These are phyloP conservation scores for Ophthalmolycus amberensis DNA, from an alignment of 2,113 vertebrate genomes.

Conservation along the genomic window DNA sequence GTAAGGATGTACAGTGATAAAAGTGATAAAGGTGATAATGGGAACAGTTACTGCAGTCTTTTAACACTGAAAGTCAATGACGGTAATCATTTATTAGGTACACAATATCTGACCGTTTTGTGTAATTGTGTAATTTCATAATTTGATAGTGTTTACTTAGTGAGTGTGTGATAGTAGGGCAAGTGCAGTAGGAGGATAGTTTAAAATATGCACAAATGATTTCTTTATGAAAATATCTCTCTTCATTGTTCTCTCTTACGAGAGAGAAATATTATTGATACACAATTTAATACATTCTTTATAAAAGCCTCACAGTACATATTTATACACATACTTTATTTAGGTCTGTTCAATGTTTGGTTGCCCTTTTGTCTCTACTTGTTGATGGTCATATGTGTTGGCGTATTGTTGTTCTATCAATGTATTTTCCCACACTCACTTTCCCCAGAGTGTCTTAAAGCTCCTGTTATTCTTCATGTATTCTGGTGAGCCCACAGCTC, in stretches of 20 bases:
- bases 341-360: neutral
- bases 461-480: conserved; percentile 93
- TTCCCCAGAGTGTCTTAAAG: conserved; percentile 97
- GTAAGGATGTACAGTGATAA: accelerated
- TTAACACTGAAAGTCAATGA: neutral
- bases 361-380: neutral
- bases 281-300: neutral
- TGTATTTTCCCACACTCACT: conserved; percentile 84
- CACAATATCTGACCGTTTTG: neutral
- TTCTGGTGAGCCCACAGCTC: conserved; percentile 89
- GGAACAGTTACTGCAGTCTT: neutral
- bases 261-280: neutral
- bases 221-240: neutral
- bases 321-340: neutral
- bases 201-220: neutral
- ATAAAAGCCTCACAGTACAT: neutral
- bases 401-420: neutral
- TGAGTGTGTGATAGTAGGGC: neutral
- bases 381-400: neutral
- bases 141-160: neutral
- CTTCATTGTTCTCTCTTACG: neutral
- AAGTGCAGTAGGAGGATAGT: neutral
- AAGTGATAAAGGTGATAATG: neutral
- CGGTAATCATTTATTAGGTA: neutral
- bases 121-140: neutral